These are phyloP conservation scores for Medauroidea extradentata DNA, from an alignment of 1,140 invertebrate species.

Conservation along the genomic window DNA sequence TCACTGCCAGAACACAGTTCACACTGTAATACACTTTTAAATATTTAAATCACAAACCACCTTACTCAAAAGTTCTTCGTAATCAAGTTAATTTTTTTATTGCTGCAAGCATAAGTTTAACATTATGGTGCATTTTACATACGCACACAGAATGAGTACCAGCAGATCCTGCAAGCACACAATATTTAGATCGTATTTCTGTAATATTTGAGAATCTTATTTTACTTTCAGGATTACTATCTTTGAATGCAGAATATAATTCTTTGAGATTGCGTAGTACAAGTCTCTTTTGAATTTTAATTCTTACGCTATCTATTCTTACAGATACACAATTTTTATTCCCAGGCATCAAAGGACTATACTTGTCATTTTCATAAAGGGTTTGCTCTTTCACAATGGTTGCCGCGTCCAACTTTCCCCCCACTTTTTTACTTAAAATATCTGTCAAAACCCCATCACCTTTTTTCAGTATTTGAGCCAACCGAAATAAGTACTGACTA, in stretches of 20 bases:
- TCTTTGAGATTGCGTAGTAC: conserved; percentile 27
- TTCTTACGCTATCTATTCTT: conserved; percentile 14
- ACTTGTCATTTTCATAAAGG: conserved; percentile 18
- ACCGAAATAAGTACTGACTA: background rate
- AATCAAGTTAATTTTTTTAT: conserved; percentile 2
- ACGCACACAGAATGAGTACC: conserved; percentile 27
- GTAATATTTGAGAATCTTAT: conserved; percentile 23
- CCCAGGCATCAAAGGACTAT: conserved; percentile 24
- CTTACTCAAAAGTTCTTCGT: conserved; percentile 5
- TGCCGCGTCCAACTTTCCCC: conserved; percentile 12
- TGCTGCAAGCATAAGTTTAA: conserved; percentile 23
- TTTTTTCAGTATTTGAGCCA: conserved; percentile 16
- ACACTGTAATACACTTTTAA: background rate
- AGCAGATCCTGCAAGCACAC: conserved; percentile 23
- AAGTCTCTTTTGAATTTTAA: conserved; percentile 20
- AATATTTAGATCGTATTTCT: conserved; percentile 21
- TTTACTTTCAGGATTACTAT: conserved; percentile 20
- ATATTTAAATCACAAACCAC: background rate
- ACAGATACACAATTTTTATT: conserved; percentile 26
- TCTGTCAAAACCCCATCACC: conserved; percentile 18
- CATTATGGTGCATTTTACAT: conserved; percentile 25
- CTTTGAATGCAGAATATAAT: conserved; percentile 20
- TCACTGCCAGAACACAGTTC: background rate
- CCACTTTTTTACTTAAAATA: conserved; percentile 10
- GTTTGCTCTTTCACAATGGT: conserved; percentile 23